Base-by-base conservation (phyloP, 2,113 vertebrate species). In the Talpa occidentalis region DNA sequence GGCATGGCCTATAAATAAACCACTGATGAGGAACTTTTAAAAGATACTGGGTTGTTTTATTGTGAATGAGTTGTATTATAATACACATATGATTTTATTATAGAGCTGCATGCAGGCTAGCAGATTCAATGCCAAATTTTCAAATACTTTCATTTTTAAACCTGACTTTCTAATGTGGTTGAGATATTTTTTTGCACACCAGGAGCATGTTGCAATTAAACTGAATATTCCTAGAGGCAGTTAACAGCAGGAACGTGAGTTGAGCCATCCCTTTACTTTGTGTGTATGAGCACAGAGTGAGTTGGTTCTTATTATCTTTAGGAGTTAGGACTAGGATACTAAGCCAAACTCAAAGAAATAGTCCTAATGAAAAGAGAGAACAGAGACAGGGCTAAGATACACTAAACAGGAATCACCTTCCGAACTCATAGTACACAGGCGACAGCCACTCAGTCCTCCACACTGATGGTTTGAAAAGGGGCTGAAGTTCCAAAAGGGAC, bases 81-180 rank as follows among this genome's bases (percentile, higher is more conserved):
- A 94, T n/a, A 82, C 19, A 44, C 8, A 60, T 10, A 26, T 40
- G 32, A 78, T 35, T 91, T 91, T 60, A 60, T 16, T 37, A 69
- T 7, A 92, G 24, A 87, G 6, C 5, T 92, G 35, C 40, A 86
- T 60, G 22, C 35, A 77, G 49, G 1, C 28, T 52, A 62, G 26
- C 24, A 93, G 5, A 81, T 30, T 90, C 17, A 26, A 74, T 79
- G 22, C 59, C 40, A 91, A 91, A 37, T 0, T 3, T 72, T 16
- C 3, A 30, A 78, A 81, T 42, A 72, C 35, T 74, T 77, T 86
- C 78, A 47, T 89, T 83, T 90, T 94, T 94, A 96, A 93, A 83
- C 47, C 96, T 97, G 82, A 94, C 93, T 93, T 95, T 92, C n/a
- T 96, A 95, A 90, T 86, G 21, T 79, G 59, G 82, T 89, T 80